A percentile compares a stretch with the other conserved stretches of the same genome.
Conservation (phyloP, 2,888 invertebrate genomes). For the Ectobius pallidus region DNA sequence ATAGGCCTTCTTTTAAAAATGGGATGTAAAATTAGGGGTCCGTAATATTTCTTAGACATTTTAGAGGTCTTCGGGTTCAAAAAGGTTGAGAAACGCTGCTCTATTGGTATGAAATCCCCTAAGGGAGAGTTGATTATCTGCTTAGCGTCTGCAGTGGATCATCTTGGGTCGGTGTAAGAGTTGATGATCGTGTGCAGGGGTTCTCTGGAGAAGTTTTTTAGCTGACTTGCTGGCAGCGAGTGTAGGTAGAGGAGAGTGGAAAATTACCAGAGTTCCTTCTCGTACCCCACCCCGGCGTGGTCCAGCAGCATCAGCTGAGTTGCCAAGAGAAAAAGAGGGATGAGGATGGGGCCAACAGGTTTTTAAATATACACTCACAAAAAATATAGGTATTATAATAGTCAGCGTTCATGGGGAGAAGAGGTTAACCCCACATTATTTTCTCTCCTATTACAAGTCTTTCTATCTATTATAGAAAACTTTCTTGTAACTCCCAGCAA, state of each 20-base stretch:
- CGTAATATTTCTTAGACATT: no score
- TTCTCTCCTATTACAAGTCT: neutral
- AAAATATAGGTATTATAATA: no score
- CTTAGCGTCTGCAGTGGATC: no score
- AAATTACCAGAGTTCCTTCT: slow-evolving; percentile 1
- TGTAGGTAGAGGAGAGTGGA: slow-evolving; percentile 10
- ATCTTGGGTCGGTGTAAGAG: neutral
- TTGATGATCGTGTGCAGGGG: neutral
- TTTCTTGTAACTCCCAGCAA: neutral
- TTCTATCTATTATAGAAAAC: neutral
- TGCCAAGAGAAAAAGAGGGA: neutral
- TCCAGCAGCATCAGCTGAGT: slow-evolving; percentile 5
- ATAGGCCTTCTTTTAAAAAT: no score
- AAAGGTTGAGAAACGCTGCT: no score
- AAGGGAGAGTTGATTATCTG: no score
- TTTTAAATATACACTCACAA: slow-evolving; percentile 9
- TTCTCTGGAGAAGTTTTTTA: no score
- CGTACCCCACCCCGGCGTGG: neutral
- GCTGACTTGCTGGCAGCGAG: neutral
- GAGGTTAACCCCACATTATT: neutral
- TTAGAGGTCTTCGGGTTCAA: no score
- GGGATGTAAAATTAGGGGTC: no score
- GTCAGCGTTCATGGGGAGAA: neutral
- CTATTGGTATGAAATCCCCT: no score
- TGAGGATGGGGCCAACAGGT: neutral